Evolutionary conservation across 2,113 vertebrate genomes (phyloP).

Genomic region (Misgurnus anguillicaudatus): DNA sequence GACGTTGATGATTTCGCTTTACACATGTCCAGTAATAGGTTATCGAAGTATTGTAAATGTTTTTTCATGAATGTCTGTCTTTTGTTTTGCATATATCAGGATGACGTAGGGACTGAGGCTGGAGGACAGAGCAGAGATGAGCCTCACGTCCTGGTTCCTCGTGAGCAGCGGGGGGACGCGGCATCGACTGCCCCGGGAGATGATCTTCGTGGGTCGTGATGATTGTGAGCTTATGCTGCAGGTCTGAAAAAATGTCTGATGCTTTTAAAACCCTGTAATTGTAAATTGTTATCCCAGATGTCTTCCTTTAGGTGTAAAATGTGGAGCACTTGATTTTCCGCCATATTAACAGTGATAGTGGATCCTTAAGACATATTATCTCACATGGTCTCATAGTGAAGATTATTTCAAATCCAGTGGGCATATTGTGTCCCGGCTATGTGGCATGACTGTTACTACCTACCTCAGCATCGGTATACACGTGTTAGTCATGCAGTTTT

Average conservation of each 20-base stretch:
- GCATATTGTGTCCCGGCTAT: conserved; percentile 28
- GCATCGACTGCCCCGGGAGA: conserved; percentile 95
- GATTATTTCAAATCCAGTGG: conserved; percentile 9
- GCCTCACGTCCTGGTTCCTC: conserved; percentile 99
- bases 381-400: background rate
- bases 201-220: conserved; percentile 99
- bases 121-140: conserved; percentile 84
- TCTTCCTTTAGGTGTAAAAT: background rate
- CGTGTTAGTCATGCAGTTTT: conserved; percentile 55
- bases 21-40: background rate
- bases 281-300: background rate
- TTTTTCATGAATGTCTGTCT: background rate
- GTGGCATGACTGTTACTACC: conserved; percentile 29
- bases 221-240: conserved; percentile 99
- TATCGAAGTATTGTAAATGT: too few relatives aligned
- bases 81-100: conserved; percentile 68
- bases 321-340: background rate
- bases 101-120: conserved; percentile 81
- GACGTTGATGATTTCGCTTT: background rate
- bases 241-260: conserved; percentile 72
- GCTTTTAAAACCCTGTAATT: background rate
- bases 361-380: background rate
- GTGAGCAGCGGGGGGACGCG: conserved; percentile 97
- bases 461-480: conserved; percentile 33
- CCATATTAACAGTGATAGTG: background rate